A percentile compares a stretch with the other conserved stretches of the same genome.
Evolutionary conservation across 2,888 invertebrate genomes (phyloP).

Genomic region (Archips xylosteana): DNA sequence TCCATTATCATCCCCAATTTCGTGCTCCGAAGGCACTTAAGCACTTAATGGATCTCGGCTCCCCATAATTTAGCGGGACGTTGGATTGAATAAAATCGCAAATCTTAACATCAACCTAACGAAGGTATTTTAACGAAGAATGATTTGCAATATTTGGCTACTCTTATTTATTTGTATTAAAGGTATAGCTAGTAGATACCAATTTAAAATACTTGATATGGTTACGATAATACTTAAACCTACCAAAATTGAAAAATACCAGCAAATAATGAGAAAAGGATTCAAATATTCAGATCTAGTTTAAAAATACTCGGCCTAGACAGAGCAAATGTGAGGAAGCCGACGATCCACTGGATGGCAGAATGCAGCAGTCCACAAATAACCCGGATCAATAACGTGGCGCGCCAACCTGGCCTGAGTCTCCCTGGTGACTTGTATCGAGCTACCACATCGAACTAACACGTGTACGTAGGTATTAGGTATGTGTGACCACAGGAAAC

Average conservation of each 20-base stretch:
- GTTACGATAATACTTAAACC: not conserved
- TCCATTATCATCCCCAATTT: slow-evolving; percentile 84
- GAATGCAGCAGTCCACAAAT: slow-evolving; percentile 69
- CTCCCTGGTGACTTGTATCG: slow-evolving; percentile 50
- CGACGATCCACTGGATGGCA: slow-evolving; percentile 48
- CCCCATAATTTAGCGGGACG: slow-evolving; percentile 80
- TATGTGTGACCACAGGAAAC: not conserved
- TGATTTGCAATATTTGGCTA: slow-evolving; percentile 60
- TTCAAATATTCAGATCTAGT: slow-evolving; percentile 1
- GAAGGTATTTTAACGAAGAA: slow-evolving; percentile 76
- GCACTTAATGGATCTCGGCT: slow-evolving; percentile 84
- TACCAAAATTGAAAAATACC: not conserved
- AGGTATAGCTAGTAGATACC: no score
- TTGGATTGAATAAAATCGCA: slow-evolving; percentile 84
- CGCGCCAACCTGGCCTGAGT: slow-evolving; percentile 48
- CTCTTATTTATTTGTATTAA: slow-evolving; percentile 1
- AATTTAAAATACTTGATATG: no score
- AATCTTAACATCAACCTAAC: slow-evolving; percentile 77
- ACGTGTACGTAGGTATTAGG: slow-evolving; percentile 1
- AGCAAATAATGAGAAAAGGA: not conserved
- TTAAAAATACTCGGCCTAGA: slow-evolving; percentile 24
- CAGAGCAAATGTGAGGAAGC: slow-evolving; percentile 42
- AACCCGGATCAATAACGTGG: slow-evolving; percentile 71
- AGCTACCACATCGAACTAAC: slow-evolving; percentile 43
- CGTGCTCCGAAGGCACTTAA: slow-evolving; percentile 83